Percentiles rank a stretch among this genome's conserved stretches.
These are phyloP conservation scores for Drosophila meridionalis DNA, from an alignment of 2,888 invertebrate genomes.

Conservation along the genomic window DNA sequence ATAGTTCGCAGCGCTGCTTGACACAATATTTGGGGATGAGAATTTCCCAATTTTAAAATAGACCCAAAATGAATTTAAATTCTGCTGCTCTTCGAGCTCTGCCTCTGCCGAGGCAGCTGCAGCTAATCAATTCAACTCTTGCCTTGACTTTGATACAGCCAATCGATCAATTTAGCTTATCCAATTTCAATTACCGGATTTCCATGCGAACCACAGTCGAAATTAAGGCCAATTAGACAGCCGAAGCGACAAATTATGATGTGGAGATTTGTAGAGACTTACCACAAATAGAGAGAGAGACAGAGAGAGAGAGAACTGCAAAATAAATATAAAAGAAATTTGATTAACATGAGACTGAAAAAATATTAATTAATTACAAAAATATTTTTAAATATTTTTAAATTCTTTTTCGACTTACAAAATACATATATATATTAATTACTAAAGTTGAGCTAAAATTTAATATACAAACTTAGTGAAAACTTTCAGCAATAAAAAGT, in stretches of 20 bases:
- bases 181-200: slow-evolving; percentile 1
- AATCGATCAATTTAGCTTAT: slow-evolving; percentile 19
- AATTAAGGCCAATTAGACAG: slow-evolving; percentile 16
- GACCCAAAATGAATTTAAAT: not conserved
- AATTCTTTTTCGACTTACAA: not conserved
- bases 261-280: not conserved
- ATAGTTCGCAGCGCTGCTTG: slow-evolving; percentile 9
- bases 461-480: too few species aligned
- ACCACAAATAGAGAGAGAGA: not conserved
- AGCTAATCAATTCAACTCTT: slow-evolving; percentile 25
- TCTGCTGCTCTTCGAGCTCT: not conserved
- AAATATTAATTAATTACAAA: not conserved
- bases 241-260: not conserved
- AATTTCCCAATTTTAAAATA: slow-evolving; percentile 11
- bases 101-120: not conserved
- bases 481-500: not conserved
- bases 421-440: not conserved
- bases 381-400: not conserved
- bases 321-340: not conserved
- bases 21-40: not conserved
- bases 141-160: not conserved
- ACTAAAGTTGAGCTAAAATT: too few species aligned
- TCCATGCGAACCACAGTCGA: not conserved
- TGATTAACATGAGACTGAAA: not conserved
- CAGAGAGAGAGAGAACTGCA: not conserved